phyloP scores from a whole-genome alignment of 2,113 vertebrate genomes.

The Hydrolagus affinis region DNA sequence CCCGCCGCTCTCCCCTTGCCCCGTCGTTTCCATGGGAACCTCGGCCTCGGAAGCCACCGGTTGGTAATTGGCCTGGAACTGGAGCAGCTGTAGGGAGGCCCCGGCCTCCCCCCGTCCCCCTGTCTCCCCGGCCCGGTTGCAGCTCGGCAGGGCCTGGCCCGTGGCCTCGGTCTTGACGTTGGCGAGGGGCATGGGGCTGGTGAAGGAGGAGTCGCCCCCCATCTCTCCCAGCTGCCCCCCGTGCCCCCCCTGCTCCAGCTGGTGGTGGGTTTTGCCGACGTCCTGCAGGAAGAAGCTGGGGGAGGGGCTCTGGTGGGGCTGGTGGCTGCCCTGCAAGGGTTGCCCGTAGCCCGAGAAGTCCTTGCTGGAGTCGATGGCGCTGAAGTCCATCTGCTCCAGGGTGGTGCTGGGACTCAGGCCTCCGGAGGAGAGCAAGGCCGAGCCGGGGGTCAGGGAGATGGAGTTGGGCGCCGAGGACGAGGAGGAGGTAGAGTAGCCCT shows the following conservation, averaged over 20 bases:
- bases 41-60: slow-evolving; percentile 70
- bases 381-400: slow-evolving; percentile 98
- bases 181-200: slow-evolving; percentile 56
- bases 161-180: slow-evolving; percentile 84
- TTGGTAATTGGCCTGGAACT: slow-evolving; percentile 86
- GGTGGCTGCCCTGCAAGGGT: slow-evolving; percentile 78
- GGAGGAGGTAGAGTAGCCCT: slow-evolving; percentile 57
- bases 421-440: slow-evolving; percentile 82
- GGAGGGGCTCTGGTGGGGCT: slow-evolving; percentile 82
- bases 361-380: slow-evolving; percentile 93
- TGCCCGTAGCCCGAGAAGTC: slow-evolving; percentile 84
- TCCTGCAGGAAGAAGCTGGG: slow-evolving; percentile 98
- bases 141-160: slow-evolving; percentile 69
- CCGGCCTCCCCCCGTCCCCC: slow-evolving; percentile 59
- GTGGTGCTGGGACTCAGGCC: slow-evolving; percentile 96
- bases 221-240: slow-evolving; percentile 55
- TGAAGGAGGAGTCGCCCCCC: slow-evolving; percentile 54
- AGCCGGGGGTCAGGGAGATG: slow-evolving; percentile 70
- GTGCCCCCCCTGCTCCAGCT: slow-evolving; percentile 58
- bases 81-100: slow-evolving; percentile 85
- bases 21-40: slow-evolving; percentile 68
- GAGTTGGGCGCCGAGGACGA: slow-evolving; percentile 55
- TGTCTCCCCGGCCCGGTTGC: slow-evolving; percentile 73
- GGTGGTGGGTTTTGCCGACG: slow-evolving; percentile 62
- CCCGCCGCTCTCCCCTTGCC: slow-evolving; percentile 40